phyloP scores from a whole-genome alignment of 2,888 invertebrate species.

The Gryllus longicercus region DNA sequence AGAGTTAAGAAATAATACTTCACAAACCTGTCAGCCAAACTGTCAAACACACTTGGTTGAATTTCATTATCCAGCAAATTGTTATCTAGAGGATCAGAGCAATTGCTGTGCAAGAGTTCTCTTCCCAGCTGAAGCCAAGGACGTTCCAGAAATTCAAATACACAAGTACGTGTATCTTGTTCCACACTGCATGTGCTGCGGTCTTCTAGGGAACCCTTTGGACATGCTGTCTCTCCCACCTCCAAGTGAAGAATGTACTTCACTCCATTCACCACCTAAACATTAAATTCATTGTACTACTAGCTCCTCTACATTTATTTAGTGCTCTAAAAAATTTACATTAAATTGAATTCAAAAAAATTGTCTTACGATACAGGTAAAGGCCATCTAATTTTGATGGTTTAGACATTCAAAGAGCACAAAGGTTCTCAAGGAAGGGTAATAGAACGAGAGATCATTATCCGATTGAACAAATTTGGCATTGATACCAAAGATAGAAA shows the following conservation, averaged over 20 bases:
- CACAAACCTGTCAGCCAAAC: slow-evolving; percentile 20
- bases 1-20: neutral
- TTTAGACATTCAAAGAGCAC: too few relatives aligned
- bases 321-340: too few relatives aligned
- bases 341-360: too few relatives aligned
- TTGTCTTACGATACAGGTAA: too few relatives aligned
- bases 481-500: too few relatives aligned
- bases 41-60: slow-evolving; percentile 38
- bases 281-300: slow-evolving; percentile 35
- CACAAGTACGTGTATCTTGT: slow-evolving; percentile 51
- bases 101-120: slow-evolving; percentile 62
- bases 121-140: slow-evolving; percentile 59
- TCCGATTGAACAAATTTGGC: too few relatives aligned
- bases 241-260: slow-evolving; percentile 56
- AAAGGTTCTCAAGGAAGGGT: too few relatives aligned
- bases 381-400: too few relatives aligned
- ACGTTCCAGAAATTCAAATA: slow-evolving; percentile 61
- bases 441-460: too few relatives aligned
- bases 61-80: slow-evolving; percentile 45
- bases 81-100: slow-evolving; percentile 50
- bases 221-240: slow-evolving; percentile 53
- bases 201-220: slow-evolving; percentile 41
- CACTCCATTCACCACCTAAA: slow-evolving; percentile 59
- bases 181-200: slow-evolving; percentile 44
- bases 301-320: too few relatives aligned